Base-by-base conservation (phyloP, 2,797 vertebrate genomes). In the Darevskia mixta region DNA sequence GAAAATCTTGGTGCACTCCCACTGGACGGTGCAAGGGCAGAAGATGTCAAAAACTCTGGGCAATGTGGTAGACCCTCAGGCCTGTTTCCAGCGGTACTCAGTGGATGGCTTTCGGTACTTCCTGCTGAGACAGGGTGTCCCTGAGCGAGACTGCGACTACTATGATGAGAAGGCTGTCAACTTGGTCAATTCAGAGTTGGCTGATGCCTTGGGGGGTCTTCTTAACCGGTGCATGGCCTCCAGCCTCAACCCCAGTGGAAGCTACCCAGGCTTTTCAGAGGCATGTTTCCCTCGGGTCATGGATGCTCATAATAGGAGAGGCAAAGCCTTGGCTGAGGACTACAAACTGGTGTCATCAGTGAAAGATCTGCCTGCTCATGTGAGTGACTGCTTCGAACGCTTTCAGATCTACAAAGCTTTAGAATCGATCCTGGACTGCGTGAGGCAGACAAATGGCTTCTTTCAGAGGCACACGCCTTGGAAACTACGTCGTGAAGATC, bases 41-140 rank as follows among this genome's bases (percentile, higher is more conserved):
- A 99, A 99, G 96, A 99, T 99, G 99, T 99, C 99, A 29, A 99
- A 99, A 93, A 99, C 98, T 95, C 87, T 99, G 87, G 98, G 98
- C 11, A 99, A 99, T 0, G 98, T 99, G 83, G 95, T 99, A 3
- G 98, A 99, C 85, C 99, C 99, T 5, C 18, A 91, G 0, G 93
- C 97, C 32, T 97, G 97, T 32, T 89, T 98, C 0, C 93, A 88
- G 13, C 96, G 80, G 77, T 98, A 98, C 87, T 98, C 98, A 0
- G 96, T 97, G 41, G 99, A 99, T 0, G 99, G 99, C 0, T 95
- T 99, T 79, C 97, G 99, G 85, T 99, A 99, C 93, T 99, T 99
- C 55, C 97, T 99, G 23, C 97, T 99, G 29, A 97, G 98, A 58
- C 98, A 99, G 93, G 99, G 99, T 0, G 98, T 99, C 41, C 99